These are phyloP conservation scores for Clarias gariepinus DNA, from an alignment of 2,113 vertebrate genomes.

Conservation along the genomic window DNA sequence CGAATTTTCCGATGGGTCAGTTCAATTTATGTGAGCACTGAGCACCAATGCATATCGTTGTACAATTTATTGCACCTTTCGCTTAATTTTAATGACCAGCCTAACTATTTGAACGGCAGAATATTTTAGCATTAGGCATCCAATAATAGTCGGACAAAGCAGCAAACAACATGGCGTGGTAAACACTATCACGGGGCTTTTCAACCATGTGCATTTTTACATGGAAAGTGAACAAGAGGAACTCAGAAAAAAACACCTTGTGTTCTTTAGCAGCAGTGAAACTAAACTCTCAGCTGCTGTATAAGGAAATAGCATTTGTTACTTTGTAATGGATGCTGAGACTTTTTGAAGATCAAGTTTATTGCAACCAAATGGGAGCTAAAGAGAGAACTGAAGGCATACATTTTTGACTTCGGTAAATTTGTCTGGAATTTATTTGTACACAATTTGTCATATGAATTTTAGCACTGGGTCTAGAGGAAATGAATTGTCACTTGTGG, in stretches of 20 bases:
- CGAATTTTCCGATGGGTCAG: too few species aligned
- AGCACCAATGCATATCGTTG: background rate
- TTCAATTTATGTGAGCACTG: background rate
- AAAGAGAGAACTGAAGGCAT: background rate
- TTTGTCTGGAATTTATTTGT: background rate
- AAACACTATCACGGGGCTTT: background rate
- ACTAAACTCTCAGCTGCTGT: background rate
- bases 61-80: too few species aligned
- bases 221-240: background rate
- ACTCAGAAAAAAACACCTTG: background rate
- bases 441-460: background rate
- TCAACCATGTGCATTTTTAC: background rate
- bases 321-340: background rate
- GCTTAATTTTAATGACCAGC: too few species aligned
- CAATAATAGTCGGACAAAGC: too few species aligned
- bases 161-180: too few species aligned
- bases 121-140: too few species aligned
- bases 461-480: background rate
- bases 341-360: background rate
- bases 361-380: background rate
- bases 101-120: too few species aligned
- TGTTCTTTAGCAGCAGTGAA: background rate
- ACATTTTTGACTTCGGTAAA: background rate
- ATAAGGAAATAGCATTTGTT: background rate
- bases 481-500: background rate